Base-by-base conservation (phyloP, 2,888 invertebrate genomes). In the Caenorhabditis wallacei region DNA sequence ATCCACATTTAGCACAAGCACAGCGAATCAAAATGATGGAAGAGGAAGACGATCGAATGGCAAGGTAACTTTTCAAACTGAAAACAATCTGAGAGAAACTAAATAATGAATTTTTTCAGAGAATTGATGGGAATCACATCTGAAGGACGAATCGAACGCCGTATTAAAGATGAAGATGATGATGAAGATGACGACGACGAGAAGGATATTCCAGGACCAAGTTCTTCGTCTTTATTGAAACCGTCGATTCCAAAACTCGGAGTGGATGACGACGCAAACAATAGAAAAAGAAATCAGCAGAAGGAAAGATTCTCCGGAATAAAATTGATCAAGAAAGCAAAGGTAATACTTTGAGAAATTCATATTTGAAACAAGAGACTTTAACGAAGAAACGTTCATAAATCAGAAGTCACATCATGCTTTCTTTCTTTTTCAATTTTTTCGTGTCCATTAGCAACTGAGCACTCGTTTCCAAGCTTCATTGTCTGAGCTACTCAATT, bases 21-120 rank as follows among this genome's bases (percentile, higher is more conserved):
- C 72, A 80, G 20, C 16, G 82, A 26, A 71, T 84, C 4, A 63
- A 66, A 48, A 53, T 63, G 40, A 92, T 93, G 89, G 93, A 93
- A 66, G 92, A 93, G 57, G 95, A 96, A 88, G 97, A 98, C 92
- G 96, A 98, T 92, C 95, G 78, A 11, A 66, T 95, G 78, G 95
- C 85, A 10, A 85, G 57, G 85, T 85, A 35, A 40, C 46, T 70
- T n/a, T 30, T 30, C 30, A 30, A 8, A 48, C 51, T 16, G 10
- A 20, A 35, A 46, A 13, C 7, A 30, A 20, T 18, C n/a, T 30
- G 16, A 5, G 18, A 22, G 48, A 1, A 20, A 22, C 8, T 59
- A 18, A 8, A 24, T 3, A 24, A 8, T 54, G n/a, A 18, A 5
- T 20, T n/a, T 64, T 74, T 80, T 86, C 64, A 84, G 85, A 26